Conservation (phyloP, 2,797 vertebrate species). For the Pipistrellus kuhlii region DNA sequence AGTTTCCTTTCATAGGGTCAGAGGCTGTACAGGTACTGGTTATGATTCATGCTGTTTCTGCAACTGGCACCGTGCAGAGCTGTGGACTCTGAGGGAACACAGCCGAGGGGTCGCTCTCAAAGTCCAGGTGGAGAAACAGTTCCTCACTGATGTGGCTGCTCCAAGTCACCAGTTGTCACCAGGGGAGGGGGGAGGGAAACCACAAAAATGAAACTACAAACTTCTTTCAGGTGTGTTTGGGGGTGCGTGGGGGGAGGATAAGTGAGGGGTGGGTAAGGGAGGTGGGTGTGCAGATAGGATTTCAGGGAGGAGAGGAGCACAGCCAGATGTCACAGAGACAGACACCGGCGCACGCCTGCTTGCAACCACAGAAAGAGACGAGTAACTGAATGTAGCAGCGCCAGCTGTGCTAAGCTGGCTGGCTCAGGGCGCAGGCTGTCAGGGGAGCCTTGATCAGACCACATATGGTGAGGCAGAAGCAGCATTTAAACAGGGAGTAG, state of each 20-base stretch:
- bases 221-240: background rate
- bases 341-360: background rate
- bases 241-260: fast-evolving
- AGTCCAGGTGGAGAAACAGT: background rate
- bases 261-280: background rate
- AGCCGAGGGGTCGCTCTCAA: fast-evolving
- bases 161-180: background rate
- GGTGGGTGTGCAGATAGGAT: background rate
- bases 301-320: background rate
- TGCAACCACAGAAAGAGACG: background rate
- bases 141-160: background rate
- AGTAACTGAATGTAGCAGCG: fast-evolving
- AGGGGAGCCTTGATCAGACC: background rate
- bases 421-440: background rate
- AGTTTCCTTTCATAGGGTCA: constrained; percentile 26
- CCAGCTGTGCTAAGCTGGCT: background rate
- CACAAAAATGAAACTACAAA: background rate
- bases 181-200: background rate
- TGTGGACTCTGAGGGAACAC: background rate
- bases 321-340: background rate
- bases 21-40: background rate
- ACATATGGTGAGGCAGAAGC: background rate
- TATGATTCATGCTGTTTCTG: background rate
- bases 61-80: background rate
- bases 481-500: background rate